Evolutionary conservation across 2,113 vertebrate species (phyloP), one percentile per base, ranked within the genome.

Genomic region (Semnopithecus entellus): DNA sequence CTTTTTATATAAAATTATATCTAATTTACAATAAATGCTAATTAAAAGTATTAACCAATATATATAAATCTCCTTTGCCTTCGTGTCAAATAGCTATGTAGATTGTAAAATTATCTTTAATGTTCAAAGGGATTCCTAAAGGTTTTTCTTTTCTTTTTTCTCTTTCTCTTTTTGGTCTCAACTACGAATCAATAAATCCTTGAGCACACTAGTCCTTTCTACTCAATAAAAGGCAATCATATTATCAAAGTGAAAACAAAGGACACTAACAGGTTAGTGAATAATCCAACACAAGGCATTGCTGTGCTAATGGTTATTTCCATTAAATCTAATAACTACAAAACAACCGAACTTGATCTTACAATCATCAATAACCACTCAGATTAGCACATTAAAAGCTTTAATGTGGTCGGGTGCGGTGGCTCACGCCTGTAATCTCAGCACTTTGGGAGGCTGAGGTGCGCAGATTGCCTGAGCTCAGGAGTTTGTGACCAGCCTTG

Each of bases 11-110:
- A 97, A 97, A 97, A 97, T 93, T 96, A 88, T 82, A 92, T 96
- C 84, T 97, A 98, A 98, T 97, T 98, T 98, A 86, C 27, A 98
- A 97, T 91, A 88, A 96, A 97, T 98, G 90, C 93, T 86, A 97
- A 97, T 96, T 95, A 96, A 98, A 98, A 97, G 95, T 61, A 97
- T 92, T 91, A 94, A 96, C 85, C 97, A 96, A 97, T 97, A 94
- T 94, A 88, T 5, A 91, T 89, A 70, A 98, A 98, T 97, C 75
- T 97, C 55, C 64, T 91, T 95, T 94, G 94, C 88, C 81, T 97
- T 97, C 83, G 82, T 96, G 90, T 92, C 90, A 94, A 96, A 85
- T 81, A 92, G 88, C 59, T 95, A 76, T 73, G 83, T 75, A 78
- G 93, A 95, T 4, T 87, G 66, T 82, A 84, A 95, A 91, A 95